Conservation (phyloP, 2,113 vertebrate genomes). For the Monopterus albus region DNA sequence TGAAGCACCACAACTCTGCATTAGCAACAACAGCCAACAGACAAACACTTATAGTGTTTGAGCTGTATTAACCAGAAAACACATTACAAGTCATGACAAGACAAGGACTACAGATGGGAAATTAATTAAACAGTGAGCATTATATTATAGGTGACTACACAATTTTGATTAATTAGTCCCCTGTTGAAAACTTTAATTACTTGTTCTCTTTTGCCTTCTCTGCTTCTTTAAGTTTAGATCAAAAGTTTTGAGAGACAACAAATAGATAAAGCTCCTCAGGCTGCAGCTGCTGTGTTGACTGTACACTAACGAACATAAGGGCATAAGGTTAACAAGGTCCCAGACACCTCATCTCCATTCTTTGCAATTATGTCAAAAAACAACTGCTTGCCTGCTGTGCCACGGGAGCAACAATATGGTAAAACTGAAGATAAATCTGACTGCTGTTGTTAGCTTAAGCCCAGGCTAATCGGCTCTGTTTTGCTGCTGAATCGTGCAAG, state of each 20-base stretch:
- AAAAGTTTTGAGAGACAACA: background rate
- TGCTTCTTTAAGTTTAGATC: background rate
- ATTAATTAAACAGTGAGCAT: background rate
- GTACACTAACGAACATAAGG: conserved; percentile 41
- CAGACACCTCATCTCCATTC: conserved; percentile 26
- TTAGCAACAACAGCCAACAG: too few species aligned
- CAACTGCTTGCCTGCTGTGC: conserved; percentile 3
- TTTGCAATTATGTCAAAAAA: conserved; percentile 35
- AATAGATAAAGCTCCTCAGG: conserved; percentile 17
- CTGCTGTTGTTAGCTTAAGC: conserved; percentile 32
- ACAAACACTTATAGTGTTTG: too few species aligned
- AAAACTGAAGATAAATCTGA: background rate
- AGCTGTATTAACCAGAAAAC: too few species aligned
- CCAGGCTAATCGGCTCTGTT: conserved; percentile 32
- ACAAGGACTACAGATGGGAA: background rate
- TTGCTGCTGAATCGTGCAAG: conserved; percentile 20
- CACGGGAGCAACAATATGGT: conserved; percentile 19
- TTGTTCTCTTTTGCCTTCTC: background rate
- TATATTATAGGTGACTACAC: background rate
- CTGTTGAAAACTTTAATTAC: background rate
- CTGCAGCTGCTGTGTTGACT: conserved; percentile 13
- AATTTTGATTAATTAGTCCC: background rate
- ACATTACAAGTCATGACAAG: background rate
- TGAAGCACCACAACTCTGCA: too few species aligned
- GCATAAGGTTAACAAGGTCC: conserved; percentile 40